phyloP scores from a whole-genome alignment of 2,797 vertebrate genomes.

The Cryptoblepharus egeriae region DNA sequence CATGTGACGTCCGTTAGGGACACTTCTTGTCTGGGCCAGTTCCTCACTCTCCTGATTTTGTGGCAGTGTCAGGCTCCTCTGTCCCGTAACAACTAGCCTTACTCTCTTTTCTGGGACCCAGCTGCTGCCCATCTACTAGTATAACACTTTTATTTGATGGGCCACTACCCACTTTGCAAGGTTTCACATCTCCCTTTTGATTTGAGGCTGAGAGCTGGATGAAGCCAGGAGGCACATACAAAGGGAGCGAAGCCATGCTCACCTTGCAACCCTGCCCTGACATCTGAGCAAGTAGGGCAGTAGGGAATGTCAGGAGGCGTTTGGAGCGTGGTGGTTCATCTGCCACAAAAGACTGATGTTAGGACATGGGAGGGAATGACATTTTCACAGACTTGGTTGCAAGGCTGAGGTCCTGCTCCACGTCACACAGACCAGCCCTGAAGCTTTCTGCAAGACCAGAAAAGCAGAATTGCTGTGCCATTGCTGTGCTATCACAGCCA shows the following conservation, averaged over 20 bases:
- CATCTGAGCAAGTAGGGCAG: background rate
- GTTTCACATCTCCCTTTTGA: background rate
- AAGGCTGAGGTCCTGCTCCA: background rate
- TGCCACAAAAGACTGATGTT: background rate
- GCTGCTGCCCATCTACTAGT: background rate
- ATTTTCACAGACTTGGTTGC: background rate
- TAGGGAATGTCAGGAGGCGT: too few species aligned
- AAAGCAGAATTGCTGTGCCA: too few species aligned
- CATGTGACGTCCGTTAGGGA: background rate
- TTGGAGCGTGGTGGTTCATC: background rate
- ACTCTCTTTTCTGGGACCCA: fast-evolving
- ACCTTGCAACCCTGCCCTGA: background rate
- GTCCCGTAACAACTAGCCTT: too few species aligned
- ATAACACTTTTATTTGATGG: fast-evolving
- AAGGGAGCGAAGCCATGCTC: background rate
- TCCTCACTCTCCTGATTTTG: background rate
- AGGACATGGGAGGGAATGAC: too few species aligned
- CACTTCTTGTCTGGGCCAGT: background rate
- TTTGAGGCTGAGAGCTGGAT: background rate
- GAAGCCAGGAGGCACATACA: too few species aligned
- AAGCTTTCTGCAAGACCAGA: background rate
- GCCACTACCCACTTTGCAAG: background rate
- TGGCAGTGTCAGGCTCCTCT: background rate
- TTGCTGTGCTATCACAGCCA: background rate
- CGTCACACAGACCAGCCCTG: fast-evolving